Evolutionary conservation across 2,888 invertebrate genomes (phyloP).

Genomic region (Dioctria rufipes): DNA sequence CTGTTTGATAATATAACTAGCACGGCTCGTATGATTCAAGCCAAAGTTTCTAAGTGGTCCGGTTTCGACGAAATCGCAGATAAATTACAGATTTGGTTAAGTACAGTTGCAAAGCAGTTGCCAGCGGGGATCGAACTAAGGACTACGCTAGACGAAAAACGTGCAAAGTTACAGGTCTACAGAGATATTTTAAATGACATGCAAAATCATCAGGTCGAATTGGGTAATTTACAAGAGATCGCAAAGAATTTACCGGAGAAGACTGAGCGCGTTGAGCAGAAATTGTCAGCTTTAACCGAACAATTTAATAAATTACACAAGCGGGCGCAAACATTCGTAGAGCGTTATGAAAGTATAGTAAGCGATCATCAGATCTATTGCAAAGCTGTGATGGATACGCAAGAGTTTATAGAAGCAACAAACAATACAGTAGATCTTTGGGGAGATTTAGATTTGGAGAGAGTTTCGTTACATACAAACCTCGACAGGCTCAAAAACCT

Average conservation of each 20-base stretch:
- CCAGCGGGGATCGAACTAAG: conserved; percentile 85
- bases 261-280: conserved; percentile 81
- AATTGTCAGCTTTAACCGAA: conserved; percentile 79
- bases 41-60: conserved; percentile 88
- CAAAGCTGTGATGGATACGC: conserved; percentile 87
- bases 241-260: conserved; percentile 85
- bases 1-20: conserved; percentile 86
- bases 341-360: conserved; percentile 89
- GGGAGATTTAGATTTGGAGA: conserved; percentile 87
- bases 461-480: conserved; percentile 88
- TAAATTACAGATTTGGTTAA: conserved; percentile 84
- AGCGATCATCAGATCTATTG: conserved; percentile 91
- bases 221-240: conserved; percentile 85
- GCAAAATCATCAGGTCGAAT: conserved; percentile 86
- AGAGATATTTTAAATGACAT: conserved; percentile 87
- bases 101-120: conserved; percentile 81
- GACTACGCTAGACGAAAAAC: conserved; percentile 92
- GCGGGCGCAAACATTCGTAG: conserved; percentile 83
- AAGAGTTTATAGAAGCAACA: conserved; percentile 90
- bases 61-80: conserved; percentile 91
- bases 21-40: conserved; percentile 85
- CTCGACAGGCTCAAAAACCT: conserved; percentile 88
- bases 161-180: conserved; percentile 88
- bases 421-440: conserved; percentile 86
- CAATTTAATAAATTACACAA: conserved; percentile 82